phyloP scores from a whole-genome alignment of 2,113 vertebrate species.

The Protomyctophum bolini region DNA sequence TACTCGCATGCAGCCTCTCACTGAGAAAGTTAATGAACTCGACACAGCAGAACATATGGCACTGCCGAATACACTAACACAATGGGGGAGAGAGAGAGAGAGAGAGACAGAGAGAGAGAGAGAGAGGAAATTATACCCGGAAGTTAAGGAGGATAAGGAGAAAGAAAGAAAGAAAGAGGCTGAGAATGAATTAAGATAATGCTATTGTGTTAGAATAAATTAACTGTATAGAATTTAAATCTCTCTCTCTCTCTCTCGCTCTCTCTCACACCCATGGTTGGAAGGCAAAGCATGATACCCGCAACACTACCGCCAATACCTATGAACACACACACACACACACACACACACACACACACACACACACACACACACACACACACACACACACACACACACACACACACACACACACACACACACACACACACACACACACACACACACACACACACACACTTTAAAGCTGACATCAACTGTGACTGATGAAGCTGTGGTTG shows the following conservation, averaged over 20 bases:
- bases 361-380: slow-evolving; percentile 1
- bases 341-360: slow-evolving; percentile 1
- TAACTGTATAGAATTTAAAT: not conserved
- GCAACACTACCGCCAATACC: not conserved
- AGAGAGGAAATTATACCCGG: not conserved
- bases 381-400: slow-evolving; percentile 24
- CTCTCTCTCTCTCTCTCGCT: too few relatives aligned
- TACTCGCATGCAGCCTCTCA: slow-evolving; percentile 50
- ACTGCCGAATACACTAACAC: slow-evolving; percentile 62
- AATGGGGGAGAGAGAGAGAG: slow-evolving; percentile 11
- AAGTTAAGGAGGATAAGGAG: not conserved
- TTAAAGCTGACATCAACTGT: not conserved
- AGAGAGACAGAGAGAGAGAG: slow-evolving; percentile 9
- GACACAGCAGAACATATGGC: slow-evolving; percentile 56
- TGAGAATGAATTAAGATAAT: not conserved
- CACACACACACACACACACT: slow-evolving; percentile 16
- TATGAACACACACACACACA: slow-evolving; percentile 12
- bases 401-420: slow-evolving; percentile 1
- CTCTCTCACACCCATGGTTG: too few relatives aligned
- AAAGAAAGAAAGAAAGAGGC: not conserved
- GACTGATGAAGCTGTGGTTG: too few relatives aligned
- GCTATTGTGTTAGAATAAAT: slow-evolving; percentile 13
- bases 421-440: slow-evolving; percentile 23
- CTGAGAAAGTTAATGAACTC: slow-evolving; percentile 71
- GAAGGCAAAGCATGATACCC: too few relatives aligned